A percentile compares a stretch with the other conserved stretches of the same genome.
Conservation (phyloP, 2,113 vertebrate species). For the Lamprotornis superbus region DNA sequence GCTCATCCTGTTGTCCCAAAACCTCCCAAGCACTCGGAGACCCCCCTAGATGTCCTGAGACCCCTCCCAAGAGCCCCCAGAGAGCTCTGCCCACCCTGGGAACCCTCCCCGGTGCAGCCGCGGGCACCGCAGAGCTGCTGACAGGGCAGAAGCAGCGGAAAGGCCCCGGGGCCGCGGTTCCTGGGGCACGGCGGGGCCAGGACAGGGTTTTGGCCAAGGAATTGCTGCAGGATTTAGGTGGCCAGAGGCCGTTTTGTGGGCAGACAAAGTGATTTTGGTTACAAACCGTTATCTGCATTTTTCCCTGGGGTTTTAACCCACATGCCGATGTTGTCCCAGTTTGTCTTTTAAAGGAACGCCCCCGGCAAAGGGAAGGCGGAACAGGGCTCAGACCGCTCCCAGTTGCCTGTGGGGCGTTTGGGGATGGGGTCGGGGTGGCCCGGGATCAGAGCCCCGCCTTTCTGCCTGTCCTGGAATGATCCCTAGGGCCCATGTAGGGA, state of each 20-base stretch:
- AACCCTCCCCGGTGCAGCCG: rapidly evolving
- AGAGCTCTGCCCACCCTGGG: not conserved
- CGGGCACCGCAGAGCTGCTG: constrained; percentile 39
- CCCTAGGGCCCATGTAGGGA: not conserved
- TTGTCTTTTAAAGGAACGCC: not conserved
- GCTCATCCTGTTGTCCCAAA: not conserved
- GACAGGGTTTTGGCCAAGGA: not conserved
- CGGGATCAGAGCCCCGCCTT: not conserved
- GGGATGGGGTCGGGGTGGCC: not conserved
- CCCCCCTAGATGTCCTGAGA: not conserved
- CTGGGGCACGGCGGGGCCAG: not conserved
- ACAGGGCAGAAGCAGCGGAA: constrained; percentile 18
- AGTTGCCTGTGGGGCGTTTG: rapidly evolving
- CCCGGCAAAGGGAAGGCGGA: not conserved
- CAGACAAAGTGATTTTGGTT: constrained; percentile 27
- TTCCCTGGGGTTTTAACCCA: not conserved
- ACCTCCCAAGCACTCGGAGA: not conserved
- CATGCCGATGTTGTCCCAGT: not conserved
- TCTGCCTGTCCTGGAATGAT: not conserved
- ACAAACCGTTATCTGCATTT: not conserved
- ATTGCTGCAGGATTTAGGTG: not conserved
- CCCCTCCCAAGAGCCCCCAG: rapidly evolving
- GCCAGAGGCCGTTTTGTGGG: not conserved
- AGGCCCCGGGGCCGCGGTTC: not conserved
- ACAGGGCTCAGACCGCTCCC: not conserved